Evolutionary conservation across 64 coral and sea anemone species (phyloP).

Genomic region (Dendronephthya gigantea): DNA sequence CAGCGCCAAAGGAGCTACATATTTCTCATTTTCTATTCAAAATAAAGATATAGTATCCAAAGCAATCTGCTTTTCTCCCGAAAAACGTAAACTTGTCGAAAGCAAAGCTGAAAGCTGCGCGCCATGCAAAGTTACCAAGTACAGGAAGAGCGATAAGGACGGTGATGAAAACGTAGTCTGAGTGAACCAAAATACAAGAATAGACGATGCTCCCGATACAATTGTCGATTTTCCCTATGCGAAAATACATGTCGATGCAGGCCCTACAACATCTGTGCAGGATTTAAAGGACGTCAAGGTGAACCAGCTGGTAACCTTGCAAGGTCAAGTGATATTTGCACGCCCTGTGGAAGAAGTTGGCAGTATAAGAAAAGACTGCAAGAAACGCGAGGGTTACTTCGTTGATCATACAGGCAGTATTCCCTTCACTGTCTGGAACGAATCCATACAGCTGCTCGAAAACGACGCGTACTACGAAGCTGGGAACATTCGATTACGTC

Average conservation of each 20-base stretch:
- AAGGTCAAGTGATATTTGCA: constrained; percentile 5
- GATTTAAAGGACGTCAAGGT: neutral
- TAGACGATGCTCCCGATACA: neutral
- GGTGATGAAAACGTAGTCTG: neutral
- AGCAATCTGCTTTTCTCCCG: constrained; percentile 8
- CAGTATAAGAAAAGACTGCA: no score
- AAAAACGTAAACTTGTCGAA: constrained; percentile 1
- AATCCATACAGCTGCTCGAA: no score
- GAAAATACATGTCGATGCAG: neutral
- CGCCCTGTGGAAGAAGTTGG: no score
- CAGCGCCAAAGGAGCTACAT: neutral
- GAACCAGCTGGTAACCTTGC: neutral
- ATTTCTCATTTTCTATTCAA: constrained; percentile 10
- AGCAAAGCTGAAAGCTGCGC: neutral
- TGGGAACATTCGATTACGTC: no score
- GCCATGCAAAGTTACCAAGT: constrained; percentile 8
- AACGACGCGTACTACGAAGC: no score
- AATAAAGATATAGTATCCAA: neutral
- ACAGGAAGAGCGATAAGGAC: neutral
- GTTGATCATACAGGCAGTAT: no score
- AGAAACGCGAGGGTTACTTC: no score
- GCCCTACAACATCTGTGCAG: neutral
- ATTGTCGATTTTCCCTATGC: neutral
- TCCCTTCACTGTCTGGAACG: no score
- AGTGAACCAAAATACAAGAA: neutral